Percentiles rank a stretch among this genome's conserved stretches.
phyloP scores from a whole-genome alignment of 2,888 invertebrate species.

The Stenodera caucasica region DNA sequence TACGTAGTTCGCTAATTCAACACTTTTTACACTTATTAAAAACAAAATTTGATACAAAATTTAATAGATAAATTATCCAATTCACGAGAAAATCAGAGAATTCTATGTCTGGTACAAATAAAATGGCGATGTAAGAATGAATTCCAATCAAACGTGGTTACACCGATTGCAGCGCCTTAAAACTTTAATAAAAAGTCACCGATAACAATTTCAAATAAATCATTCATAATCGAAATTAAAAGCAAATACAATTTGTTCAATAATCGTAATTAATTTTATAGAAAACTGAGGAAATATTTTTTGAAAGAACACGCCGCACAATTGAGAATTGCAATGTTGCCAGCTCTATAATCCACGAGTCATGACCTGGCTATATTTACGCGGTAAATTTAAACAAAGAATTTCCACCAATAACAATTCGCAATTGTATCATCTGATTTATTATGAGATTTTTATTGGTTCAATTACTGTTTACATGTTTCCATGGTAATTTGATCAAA shows the following conservation, averaged over 20 bases:
- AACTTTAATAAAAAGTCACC: conserved; percentile 5
- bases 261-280: not conserved
- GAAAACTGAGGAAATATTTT: not conserved
- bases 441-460: conserved; percentile 33
- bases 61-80: not conserved
- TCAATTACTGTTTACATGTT: conserved; percentile 35
- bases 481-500: conserved; percentile 34
- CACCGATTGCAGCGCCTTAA: conserved; percentile 19
- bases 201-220: not conserved
- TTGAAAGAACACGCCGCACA: not conserved
- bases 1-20: not conserved
- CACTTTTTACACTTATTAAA: not conserved
- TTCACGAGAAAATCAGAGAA: not conserved
- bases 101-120: not conserved
- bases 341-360: conserved; percentile 15
- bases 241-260: not conserved
- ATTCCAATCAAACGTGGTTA: not conserved
- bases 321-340: conserved; percentile 15
- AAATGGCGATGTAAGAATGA: conserved; percentile 21
- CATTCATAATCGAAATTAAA: not conserved
- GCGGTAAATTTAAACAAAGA: conserved; percentile 43
- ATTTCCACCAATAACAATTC: conserved; percentile 34
- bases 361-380: conserved; percentile 5
- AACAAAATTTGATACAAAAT: not conserved
- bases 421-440: conserved; percentile 34